Percentiles rank a stretch among this genome's conserved stretches.
These are phyloP conservation scores for Tinamus major DNA, from an alignment of 2,797 vertebrate species.

Conservation along the genomic window DNA sequence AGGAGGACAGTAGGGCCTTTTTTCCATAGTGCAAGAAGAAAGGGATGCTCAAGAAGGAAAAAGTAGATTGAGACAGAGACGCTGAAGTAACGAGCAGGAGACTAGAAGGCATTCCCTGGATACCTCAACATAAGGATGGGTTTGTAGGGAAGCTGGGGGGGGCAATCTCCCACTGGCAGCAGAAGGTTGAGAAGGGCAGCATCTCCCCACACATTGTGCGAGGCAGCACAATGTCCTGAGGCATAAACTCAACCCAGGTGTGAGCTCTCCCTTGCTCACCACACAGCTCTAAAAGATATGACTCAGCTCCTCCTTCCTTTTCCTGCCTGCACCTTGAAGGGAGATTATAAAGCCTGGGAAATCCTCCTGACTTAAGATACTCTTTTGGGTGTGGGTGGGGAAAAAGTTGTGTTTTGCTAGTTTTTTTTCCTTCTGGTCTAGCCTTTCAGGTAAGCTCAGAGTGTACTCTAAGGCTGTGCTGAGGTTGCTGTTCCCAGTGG, in stretches of 20 bases:
- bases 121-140: too few relatives aligned
- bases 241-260: neutral
- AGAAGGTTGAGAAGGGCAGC: too few relatives aligned
- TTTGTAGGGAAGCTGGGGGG: neutral
- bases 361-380: neutral
- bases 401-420: too few relatives aligned
- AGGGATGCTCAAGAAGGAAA: neutral
- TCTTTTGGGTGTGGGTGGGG: rapidly evolving
- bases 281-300: rapidly evolving
- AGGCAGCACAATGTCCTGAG: neutral
- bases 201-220: neutral
- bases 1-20: neutral
- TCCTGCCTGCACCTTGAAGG: rapidly evolving
- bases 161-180: neutral
- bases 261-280: neutral
- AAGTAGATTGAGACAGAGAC: neutral
- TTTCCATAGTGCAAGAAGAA: too few relatives aligned
- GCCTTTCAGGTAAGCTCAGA: neutral
- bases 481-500: rapidly evolving
- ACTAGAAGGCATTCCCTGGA: too few relatives aligned
- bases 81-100: neutral
- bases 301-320: neutral
- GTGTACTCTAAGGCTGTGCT: rapidly evolving
- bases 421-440: neutral
- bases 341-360: rapidly evolving